Percentiles rank a stretch among this genome's conserved stretches.
Evolutionary conservation across 2,113 vertebrate species (phyloP).

Genomic region (Plotosus lineatus): DNA sequence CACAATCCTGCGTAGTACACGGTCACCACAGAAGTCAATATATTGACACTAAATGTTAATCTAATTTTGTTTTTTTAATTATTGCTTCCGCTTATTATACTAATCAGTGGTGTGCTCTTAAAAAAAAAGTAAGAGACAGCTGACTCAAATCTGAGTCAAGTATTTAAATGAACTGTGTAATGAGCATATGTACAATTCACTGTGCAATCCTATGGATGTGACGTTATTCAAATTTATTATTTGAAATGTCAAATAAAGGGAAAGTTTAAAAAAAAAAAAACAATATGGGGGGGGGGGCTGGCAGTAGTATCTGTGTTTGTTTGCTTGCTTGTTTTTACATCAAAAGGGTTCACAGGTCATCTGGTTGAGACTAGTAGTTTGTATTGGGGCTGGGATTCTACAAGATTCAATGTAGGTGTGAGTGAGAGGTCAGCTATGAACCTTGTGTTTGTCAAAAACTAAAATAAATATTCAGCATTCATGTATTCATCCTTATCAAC

Average conservation of each 20-base stretch:
- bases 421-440: background rate
- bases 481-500: background rate
- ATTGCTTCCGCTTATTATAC: too few species aligned
- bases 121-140: too few species aligned
- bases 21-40: too few species aligned
- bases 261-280: background rate
- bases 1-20: too few species aligned
- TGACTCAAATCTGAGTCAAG: too few species aligned
- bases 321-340: background rate
- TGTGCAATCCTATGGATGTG: background rate
- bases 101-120: too few species aligned
- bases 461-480: background rate
- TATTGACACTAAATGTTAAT: too few species aligned
- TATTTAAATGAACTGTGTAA: too few species aligned
- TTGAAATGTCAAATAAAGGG: background rate
- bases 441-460: background rate
- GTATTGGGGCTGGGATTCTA: background rate
- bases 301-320: too few species aligned
- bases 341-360: background rate
- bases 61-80: too few species aligned
- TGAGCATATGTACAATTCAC: too few species aligned
- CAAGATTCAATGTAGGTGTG: background rate
- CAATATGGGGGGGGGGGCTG: too few species aligned
- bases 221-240: background rate
- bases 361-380: background rate